Percentiles rank a stretch among this genome's conserved stretches.
These are phyloP conservation scores for Carapus acus DNA, from an alignment of 2,797 vertebrate genomes.

Conservation along the genomic window DNA sequence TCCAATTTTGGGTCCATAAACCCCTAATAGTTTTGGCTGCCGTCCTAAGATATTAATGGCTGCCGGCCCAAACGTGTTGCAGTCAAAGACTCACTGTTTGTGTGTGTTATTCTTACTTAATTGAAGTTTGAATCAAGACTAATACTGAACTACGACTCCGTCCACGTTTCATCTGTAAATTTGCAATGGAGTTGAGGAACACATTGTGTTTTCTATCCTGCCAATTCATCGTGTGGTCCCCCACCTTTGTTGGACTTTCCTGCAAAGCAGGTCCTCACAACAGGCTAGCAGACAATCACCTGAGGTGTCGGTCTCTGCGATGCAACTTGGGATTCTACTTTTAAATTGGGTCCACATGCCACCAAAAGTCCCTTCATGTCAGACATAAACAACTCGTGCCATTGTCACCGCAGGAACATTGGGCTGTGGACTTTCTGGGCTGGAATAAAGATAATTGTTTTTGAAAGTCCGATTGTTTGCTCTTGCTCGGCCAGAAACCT, in stretches of 20 bases:
- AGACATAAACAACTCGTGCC: slow-evolving; percentile 26
- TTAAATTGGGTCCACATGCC: slow-evolving; percentile 38
- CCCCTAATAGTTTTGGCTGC: slow-evolving; percentile 34
- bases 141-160: slow-evolving; percentile 21
- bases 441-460: slow-evolving; percentile 37
- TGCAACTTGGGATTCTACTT: slow-evolving; percentile 19
- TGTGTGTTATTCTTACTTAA: slow-evolving; percentile 41
- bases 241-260: no score
- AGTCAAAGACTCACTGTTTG: slow-evolving; percentile 52
- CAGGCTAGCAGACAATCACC: no score
- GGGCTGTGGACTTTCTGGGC: slow-evolving; percentile 19
- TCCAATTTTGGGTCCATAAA: slow-evolving; percentile 11
- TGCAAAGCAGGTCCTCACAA: no score
- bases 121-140: slow-evolving; percentile 33
- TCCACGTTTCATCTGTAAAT: slow-evolving; percentile 35
- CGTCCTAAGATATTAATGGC: slow-evolving; percentile 49
- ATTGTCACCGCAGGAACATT: slow-evolving; percentile 37
- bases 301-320: slow-evolving; percentile 52
- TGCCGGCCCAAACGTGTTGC: slow-evolving; percentile 37
- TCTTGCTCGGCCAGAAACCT: slow-evolving; percentile 29
- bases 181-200: slow-evolving; percentile 21
- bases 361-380: slow-evolving; percentile 36
- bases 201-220: slow-evolving; percentile 14
- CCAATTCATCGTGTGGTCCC: no score
- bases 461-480: slow-evolving; percentile 29